Evolutionary conservation across 2,797 vertebrate genomes (phyloP).

Genomic region (Remorina albescens): DNA sequence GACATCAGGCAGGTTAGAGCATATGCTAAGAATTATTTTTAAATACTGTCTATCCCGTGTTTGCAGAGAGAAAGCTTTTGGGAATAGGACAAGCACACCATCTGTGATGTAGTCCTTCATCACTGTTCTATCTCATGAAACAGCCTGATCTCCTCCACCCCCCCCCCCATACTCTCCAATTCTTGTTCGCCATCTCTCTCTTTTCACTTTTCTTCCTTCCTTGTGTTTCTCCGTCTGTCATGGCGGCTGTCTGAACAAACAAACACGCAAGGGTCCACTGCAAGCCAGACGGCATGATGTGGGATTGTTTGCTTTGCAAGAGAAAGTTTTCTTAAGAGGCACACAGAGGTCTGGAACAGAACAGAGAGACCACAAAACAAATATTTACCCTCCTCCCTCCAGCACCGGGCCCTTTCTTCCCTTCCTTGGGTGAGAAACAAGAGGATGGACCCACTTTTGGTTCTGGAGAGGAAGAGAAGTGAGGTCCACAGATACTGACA

Average conservation of each 20-base stretch:
- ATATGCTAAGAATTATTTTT: constrained; percentile 67
- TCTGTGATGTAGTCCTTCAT: constrained; percentile 74
- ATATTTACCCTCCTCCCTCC: constrained; percentile 79
- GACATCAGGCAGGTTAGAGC: constrained; percentile 39
- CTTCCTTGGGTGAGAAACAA: constrained; percentile 32
- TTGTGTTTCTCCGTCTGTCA: constrained; percentile 76
- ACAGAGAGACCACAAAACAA: constrained; percentile 77
- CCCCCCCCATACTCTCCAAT: constrained; percentile 28
- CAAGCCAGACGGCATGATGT: constrained; percentile 73
- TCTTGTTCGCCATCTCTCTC: constrained; percentile 42
- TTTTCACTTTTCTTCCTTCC: constrained; percentile 56
- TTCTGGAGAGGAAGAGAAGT: constrained; percentile 42
- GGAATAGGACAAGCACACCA: constrained; percentile 74
- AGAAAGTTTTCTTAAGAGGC: constrained; percentile 83
- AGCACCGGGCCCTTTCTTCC: constrained; percentile 55
- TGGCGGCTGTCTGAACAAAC: constrained; percentile 79
- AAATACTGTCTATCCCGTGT: constrained; percentile 57
- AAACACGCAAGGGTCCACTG: constrained; percentile 68
- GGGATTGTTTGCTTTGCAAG: constrained; percentile 80
- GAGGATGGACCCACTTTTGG: constrained; percentile 62
- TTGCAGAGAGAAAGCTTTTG: constrained; percentile 67
- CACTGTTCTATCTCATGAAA: constrained; percentile 56
- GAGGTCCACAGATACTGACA: constrained; percentile 27
- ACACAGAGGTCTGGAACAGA: constrained; percentile 76
- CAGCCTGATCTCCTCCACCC: constrained; percentile 52